Evolutionary conservation across 2,113 vertebrate species (phyloP), one percentile per base, ranked within the genome.

Genomic region (Aegithalos caudatus): DNA sequence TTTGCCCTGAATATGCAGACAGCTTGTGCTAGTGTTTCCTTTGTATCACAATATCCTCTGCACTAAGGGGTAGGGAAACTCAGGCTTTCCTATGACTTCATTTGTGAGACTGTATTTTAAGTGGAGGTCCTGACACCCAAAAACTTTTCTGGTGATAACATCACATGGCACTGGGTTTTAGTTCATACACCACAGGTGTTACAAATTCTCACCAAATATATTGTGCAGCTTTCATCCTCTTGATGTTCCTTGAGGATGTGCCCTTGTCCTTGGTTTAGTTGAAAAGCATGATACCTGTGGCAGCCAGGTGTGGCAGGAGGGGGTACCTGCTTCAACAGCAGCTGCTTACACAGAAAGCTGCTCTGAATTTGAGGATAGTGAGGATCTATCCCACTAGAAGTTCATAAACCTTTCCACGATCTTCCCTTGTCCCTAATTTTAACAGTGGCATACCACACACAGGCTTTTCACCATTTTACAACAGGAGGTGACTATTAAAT

Each of bases 271-370:
- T 33, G 9, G 37, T 23, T 80, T 22, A 47, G 25, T 31, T 0
- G 2, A 45, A 40, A 33, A 2, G 0, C 11, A 4, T 0, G 3
- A 28, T 3, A 8, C 21, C n/a, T 28, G 25, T 2, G 2, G 47
- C 23, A 62, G 20, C 38, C 61, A 11, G 29, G 3, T 24, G 29
- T 64, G 60, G n/a, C 70, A 44, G 33, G 45, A 80, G 7, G 1
- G 4, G 27, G 3, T 25, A 5, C 44, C 29, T 60, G 37, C 48
- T 25, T 21, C 1, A 4, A 15, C 45, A 53, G 54, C 47, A 83
- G 35, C 64, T 58, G 29, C 16, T 66, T 6, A 11, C 15, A 19
- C 2, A 2, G 14, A 28, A 40, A 66, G 6, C 11, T 67, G 44
- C 37, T 79, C 53, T 44, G 24, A 20, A 14, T 62, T 20, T 33